Evolutionary conservation across 2,797 vertebrate genomes (phyloP).

Genomic region (Sebastes taczanowskii): DNA sequence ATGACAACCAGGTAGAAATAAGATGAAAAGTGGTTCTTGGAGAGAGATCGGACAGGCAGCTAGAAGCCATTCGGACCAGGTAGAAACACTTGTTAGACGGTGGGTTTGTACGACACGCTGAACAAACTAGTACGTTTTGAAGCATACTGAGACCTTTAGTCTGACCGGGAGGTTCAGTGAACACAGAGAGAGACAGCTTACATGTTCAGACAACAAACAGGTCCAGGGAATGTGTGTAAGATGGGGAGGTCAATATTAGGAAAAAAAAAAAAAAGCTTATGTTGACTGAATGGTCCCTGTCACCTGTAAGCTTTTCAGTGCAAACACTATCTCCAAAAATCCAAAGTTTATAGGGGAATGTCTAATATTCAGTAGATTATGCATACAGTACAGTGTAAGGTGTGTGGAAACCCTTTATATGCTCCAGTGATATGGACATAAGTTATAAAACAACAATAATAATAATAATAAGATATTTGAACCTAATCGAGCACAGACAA

Average conservation of each 20-base stretch:
- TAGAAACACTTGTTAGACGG: too few relatives aligned
- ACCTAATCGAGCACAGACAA: background rate
- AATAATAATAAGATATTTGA: background rate
- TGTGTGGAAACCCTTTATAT: background rate
- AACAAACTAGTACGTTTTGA: background rate
- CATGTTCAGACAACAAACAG: background rate
- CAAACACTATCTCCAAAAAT: background rate
- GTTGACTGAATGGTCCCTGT: background rate
- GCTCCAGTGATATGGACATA: constrained; percentile 8
- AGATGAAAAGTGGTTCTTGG: too few relatives aligned
- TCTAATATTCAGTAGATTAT: background rate
- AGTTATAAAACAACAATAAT: background rate
- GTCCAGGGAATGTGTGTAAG: background rate
- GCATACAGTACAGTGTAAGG: background rate
- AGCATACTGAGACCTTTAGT: background rate
- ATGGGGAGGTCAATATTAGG: background rate
- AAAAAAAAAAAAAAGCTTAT: background rate
- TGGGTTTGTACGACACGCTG: background rate
- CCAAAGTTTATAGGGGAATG: background rate
- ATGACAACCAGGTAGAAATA: too few relatives aligned
- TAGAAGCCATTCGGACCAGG: background rate
- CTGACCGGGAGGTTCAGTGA: background rate
- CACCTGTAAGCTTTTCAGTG: background rate
- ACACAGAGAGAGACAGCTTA: background rate
- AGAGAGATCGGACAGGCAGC: background rate